Evolutionary conservation across 2,888 invertebrate species (phyloP).

Genomic region (Epirrita christyi): DNA sequence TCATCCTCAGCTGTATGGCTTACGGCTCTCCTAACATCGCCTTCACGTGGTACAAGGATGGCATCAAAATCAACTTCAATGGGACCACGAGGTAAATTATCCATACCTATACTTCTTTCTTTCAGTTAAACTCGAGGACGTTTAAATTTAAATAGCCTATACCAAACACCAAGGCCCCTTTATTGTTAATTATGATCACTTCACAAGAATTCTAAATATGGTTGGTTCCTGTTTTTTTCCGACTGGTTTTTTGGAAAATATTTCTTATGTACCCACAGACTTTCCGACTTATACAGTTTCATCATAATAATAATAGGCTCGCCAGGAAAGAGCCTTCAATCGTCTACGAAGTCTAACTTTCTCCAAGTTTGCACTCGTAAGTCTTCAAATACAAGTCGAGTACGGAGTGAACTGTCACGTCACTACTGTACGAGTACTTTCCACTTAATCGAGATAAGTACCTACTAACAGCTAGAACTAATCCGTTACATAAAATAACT

Average conservation of each 20-base stretch:
- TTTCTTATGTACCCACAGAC: too few relatives aligned
- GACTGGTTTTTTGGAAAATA: too few relatives aligned
- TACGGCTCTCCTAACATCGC: conserved; percentile 90
- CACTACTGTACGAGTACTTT: conserved; percentile 4
- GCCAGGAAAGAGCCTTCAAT: not conserved
- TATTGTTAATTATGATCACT: too few relatives aligned
- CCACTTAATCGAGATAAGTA: conserved; percentile 14
- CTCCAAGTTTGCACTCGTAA: conserved; percentile 3
- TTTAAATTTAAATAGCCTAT: too few relatives aligned
- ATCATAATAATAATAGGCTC: not conserved
- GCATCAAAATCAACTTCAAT: conserved; percentile 89
- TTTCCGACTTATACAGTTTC: not conserved
- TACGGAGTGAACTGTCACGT: conserved; percentile 6
- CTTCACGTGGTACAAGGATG: conserved; percentile 94
- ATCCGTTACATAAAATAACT: conserved; percentile 7
- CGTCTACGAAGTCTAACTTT: not conserved
- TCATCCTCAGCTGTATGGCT: conserved; percentile 91
- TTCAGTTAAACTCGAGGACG: too few relatives aligned
- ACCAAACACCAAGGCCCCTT: too few relatives aligned
- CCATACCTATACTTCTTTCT: not conserved
- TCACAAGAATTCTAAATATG: too few relatives aligned
- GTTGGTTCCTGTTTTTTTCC: too few relatives aligned
- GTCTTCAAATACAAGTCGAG: conserved; percentile 5
- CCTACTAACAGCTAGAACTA: conserved; percentile 15
- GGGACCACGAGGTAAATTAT: conserved; percentile 87